Evolutionary conservation across 2,797 vertebrate genomes (phyloP).

Genomic region (Chelmon rostratus): DNA sequence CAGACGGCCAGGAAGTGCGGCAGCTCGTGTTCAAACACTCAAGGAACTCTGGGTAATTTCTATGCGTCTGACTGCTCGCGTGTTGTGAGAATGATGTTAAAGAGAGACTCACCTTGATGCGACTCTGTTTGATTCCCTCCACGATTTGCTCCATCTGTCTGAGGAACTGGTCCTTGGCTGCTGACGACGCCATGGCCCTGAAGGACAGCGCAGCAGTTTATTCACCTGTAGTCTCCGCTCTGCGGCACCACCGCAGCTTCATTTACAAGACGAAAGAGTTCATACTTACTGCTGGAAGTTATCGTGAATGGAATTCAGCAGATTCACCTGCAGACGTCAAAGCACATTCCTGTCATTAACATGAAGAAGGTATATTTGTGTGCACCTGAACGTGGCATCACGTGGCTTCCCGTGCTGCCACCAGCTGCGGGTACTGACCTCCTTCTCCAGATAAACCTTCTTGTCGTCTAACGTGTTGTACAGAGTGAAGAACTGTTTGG

Average conservation of each 20-base stretch:
- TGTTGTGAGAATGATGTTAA: no score
- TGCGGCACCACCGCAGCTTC: no score
- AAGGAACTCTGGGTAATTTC: not conserved
- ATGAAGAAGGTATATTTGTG: not conserved
- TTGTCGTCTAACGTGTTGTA: constrained; percentile 99
- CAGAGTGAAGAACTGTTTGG: constrained; percentile 98
- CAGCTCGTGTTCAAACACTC: not conserved
- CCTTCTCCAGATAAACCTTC: constrained; percentile 98
- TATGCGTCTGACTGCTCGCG: no score
- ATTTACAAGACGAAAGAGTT: no score
- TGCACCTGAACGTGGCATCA: no score
- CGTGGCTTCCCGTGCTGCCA: not conserved
- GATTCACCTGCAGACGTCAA: constrained; percentile 87
- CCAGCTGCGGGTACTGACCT: constrained; percentile 83
- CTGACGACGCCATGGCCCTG: constrained; percentile 96
- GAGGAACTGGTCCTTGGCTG: constrained; percentile 95
- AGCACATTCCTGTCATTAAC: not conserved
- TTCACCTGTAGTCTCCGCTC: no score
- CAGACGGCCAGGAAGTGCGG: not conserved
- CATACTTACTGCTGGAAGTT: constrained; percentile 98
- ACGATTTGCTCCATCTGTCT: constrained; percentile 99
- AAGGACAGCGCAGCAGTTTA: constrained; percentile 34
- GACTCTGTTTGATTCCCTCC: constrained; percentile 97
- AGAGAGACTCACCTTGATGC: constrained; percentile 89
- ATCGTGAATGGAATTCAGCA: constrained; percentile 97